Evolutionary conservation across 2,888 invertebrate species (phyloP), one percentile per base, ranked within the genome.

Genomic region (Calameuta idolon): DNA sequence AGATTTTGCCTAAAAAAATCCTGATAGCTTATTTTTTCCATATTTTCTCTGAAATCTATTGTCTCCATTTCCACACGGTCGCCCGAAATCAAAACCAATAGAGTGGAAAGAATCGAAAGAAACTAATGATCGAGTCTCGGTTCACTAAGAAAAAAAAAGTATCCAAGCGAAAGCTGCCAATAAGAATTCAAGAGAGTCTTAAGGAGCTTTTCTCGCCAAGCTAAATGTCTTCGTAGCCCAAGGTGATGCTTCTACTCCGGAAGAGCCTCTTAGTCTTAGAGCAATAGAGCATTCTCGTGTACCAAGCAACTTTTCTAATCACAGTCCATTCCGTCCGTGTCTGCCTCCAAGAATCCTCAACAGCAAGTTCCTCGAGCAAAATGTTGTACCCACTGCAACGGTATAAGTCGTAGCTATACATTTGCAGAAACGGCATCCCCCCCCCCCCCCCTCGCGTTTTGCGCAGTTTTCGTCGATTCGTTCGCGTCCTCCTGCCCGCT

Each of bases 401-500:
- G 40, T 55, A 23, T 55, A 55, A 55, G 40, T 55, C 23, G 40
- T 55, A 55, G 23, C 40, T 55, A 55, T 55, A 55, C 40, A 23
- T 9, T 55, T 9, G 9, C 9, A 55, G 40, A 55, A 55, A 15
- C 23, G 15, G 15, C 5, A 55, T 15, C 15, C 4, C 15, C 9
- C 40, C 23, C 23, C 40, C 5, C 23, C 9, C 5, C 12, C 12
- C 35, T 1, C 35, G 40, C 23, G 9, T 23, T 55, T 55, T 23
- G 9, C 40, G 23, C 40, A 55, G 40, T 55, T 55, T 55, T 55
- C 40, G 40, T 23, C 40, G 23, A 55, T 55, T 55, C 40, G 40
- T 55, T 55, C 40, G 40, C 40, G 23, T 55, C 40, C 40, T 23
- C 40, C 40, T 55, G 40, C 79, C 79, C 85, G 86, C 84, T 88